Evolutionary conservation across 1,140 invertebrate species (phyloP).

Genomic region (Sesamia nonagrioides): DNA sequence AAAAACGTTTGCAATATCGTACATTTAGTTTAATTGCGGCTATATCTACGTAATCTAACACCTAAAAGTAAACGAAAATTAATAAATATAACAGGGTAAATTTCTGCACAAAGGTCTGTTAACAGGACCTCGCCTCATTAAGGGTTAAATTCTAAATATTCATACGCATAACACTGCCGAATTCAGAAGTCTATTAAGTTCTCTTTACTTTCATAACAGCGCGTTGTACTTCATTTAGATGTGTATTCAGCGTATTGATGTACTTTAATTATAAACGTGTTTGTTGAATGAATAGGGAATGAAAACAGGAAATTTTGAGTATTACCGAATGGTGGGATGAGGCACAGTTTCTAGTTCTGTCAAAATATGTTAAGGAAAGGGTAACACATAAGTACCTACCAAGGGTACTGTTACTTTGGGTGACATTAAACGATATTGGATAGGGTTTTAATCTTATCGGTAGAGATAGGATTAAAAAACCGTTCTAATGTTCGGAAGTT

Average conservation of each 20-base stretch:
- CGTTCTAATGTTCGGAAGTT: too few species aligned
- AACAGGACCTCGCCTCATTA: conserved; percentile 37
- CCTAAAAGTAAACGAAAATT: conserved; percentile 38
- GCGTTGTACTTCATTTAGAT: conserved; percentile 9
- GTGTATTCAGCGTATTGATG: conserved; percentile 16
- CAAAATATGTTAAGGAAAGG: too few species aligned
- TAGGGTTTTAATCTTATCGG: too few species aligned
- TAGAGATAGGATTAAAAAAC: too few species aligned
- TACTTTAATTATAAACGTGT: neutral
- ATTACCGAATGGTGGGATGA: neutral
- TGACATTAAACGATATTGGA: too few species aligned
- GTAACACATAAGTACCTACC: too few species aligned
- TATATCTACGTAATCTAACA: neutral
- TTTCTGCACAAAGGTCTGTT: conserved; percentile 42
- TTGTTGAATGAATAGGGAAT: neutral
- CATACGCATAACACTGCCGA: conserved; percentile 26
- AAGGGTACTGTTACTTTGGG: too few species aligned
- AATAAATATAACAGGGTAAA: conserved; percentile 40
- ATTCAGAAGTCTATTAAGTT: conserved; percentile 36
- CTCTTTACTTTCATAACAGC: conserved; percentile 5
- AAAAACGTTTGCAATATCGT: neutral
- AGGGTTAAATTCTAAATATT: conserved; percentile 49
- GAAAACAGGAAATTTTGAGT: neutral
- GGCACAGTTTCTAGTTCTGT: too few species aligned
- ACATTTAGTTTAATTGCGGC: neutral